Percentiles rank a stretch among this genome's conserved stretches.
Evolutionary conservation across 2,888 invertebrate genomes (phyloP).

Genomic region (Stratiomys singularior): DNA sequence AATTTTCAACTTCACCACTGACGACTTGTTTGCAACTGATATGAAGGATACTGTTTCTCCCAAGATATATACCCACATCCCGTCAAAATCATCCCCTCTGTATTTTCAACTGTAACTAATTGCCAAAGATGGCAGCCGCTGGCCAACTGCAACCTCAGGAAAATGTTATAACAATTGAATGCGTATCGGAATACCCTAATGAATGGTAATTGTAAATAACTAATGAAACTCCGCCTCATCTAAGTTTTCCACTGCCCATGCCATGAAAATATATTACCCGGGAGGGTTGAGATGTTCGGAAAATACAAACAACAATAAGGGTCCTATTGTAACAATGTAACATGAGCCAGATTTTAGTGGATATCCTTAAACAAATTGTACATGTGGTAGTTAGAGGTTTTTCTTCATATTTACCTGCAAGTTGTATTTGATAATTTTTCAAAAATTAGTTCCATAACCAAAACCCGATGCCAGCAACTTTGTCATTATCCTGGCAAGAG

Average conservation of each 20-base stretch:
- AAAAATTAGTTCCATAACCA: conserved; percentile 47
- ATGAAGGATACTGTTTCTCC: not conserved
- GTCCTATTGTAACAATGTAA: conserved; percentile 15
- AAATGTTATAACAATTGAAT: conserved; percentile 48
- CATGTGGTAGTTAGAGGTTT: not conserved
- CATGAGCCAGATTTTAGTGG: not conserved
- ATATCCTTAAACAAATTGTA: not conserved
- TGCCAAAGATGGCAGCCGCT: conserved; percentile 34
- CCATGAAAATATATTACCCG: not conserved
- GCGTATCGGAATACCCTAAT: conserved; percentile 48
- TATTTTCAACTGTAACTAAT: conserved; percentile 43
- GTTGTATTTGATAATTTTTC: conserved; percentile 25
- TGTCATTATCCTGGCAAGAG: conserved; percentile 17
- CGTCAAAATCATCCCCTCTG: conserved; percentile 43
- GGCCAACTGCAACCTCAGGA: conserved; percentile 45
- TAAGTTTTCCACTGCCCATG: not conserved
- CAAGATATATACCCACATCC: conserved; percentile 48
- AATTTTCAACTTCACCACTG: conserved; percentile 43
- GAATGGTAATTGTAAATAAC: conserved; percentile 49
- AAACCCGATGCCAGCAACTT: conserved; percentile 27
- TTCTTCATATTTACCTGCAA: conserved; percentile 46
- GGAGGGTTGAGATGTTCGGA: conserved; percentile 16
- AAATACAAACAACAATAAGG: not conserved
- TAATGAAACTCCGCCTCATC: conserved; percentile 48
- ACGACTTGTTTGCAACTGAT: conserved; percentile 25